Conservation (phyloP, 2,113 vertebrate genomes). For the Ellobius talpinus region DNA sequence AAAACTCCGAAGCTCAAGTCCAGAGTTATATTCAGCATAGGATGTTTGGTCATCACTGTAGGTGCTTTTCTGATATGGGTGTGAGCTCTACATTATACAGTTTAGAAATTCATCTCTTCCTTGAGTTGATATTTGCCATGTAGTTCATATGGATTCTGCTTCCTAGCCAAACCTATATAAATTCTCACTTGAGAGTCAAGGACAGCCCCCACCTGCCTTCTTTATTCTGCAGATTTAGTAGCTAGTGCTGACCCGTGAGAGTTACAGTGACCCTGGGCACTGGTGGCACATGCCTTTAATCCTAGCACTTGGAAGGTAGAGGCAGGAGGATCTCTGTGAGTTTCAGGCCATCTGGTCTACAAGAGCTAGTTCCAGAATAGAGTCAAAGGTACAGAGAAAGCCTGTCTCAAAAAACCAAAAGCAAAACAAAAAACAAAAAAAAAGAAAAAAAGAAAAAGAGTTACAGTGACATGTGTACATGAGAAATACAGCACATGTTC, state of each 20-base stretch:
- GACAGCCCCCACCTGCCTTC: background rate
- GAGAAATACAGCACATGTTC: background rate
- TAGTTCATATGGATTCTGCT: background rate
- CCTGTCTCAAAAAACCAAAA: too few relatives aligned
- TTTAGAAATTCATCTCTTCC: background rate
- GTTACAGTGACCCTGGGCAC: background rate
- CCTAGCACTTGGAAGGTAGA: too few relatives aligned
- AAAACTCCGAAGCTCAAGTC: background rate
- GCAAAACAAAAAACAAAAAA: too few relatives aligned
- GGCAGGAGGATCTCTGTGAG: too few relatives aligned
- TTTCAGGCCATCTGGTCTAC: too few relatives aligned
- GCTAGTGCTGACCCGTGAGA: background rate
- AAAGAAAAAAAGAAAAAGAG: too few relatives aligned
- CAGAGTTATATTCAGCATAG: background rate
- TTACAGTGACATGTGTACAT: background rate
- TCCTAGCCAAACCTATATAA: background rate
- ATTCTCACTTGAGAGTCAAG: background rate
- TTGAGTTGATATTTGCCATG: background rate
- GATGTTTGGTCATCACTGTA: background rate
- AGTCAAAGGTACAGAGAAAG: too few relatives aligned
- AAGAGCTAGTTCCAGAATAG: too few relatives aligned
- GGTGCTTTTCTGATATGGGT: background rate
- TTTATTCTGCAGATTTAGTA: background rate
- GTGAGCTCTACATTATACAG: accelerated
- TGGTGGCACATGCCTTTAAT: too few relatives aligned